phyloP scores from a whole-genome alignment of 2,888 invertebrate genomes.

The Bruchidius siliquastri region DNA sequence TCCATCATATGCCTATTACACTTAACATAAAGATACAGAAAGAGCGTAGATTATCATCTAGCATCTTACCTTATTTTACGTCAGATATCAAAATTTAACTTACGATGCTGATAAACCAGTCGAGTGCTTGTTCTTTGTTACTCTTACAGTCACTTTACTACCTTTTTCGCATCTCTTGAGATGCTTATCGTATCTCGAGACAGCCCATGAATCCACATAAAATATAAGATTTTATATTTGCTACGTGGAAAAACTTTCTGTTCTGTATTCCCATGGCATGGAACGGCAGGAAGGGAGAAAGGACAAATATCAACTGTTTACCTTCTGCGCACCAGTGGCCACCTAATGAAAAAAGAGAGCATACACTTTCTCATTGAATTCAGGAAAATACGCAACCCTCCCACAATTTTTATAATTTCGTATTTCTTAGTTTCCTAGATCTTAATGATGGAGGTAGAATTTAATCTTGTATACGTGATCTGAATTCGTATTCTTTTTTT shows the following conservation, averaged over 20 bases:
- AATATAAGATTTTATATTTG: not conserved
- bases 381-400: too few species aligned
- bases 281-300: too few species aligned
- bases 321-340: not conserved
- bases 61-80: not conserved
- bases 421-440: too few species aligned
- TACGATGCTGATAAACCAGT: not conserved
- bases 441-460: too few species aligned
- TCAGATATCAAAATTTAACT: not conserved
- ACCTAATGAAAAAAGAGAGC: not conserved
- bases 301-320: not conserved
- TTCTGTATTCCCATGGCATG: too few species aligned
- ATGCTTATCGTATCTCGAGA: not conserved
- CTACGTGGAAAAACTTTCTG: not conserved
- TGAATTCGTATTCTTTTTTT: too few species aligned
- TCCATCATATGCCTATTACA: not conserved
- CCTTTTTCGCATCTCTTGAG: not conserved
- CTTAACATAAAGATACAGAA: not conserved
- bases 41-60: not conserved
- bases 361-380: too few species aligned
- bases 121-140: not conserved
- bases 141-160: not conserved
- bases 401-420: too few species aligned
- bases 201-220: not conserved
- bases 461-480: too few species aligned